phyloP scores from a whole-genome alignment of 2,888 invertebrate species.

The Notodonta dromedarius region DNA sequence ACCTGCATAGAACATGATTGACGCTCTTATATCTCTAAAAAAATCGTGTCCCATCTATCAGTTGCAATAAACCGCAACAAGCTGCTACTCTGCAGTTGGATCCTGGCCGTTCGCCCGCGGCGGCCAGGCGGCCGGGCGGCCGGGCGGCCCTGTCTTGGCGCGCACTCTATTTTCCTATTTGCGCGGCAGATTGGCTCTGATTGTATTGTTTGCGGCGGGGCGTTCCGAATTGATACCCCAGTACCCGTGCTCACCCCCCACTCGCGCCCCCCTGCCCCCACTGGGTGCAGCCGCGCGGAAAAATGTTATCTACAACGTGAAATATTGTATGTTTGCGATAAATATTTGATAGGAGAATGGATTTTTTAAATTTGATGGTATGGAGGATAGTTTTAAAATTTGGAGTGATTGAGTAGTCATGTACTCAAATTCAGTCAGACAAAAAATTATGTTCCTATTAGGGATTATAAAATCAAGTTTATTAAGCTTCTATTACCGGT shows the following conservation, averaged over 20 bases:
- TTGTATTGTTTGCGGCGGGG: constrained; percentile 81
- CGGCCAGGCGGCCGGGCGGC: constrained; percentile 71
- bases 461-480: too few species aligned
- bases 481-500: too few species aligned
- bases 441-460: too few species aligned
- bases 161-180: constrained; percentile 84
- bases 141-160: constrained; percentile 72
- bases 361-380: constrained; percentile 61
- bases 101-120: constrained; percentile 20
- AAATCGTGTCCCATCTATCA: constrained; percentile 4
- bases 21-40: not conserved
- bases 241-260: constrained; percentile 33
- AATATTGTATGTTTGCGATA: constrained; percentile 72
- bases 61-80: constrained; percentile 8
- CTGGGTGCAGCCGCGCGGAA: constrained; percentile 67
- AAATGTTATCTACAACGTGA: constrained; percentile 70
- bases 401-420: constrained; percentile 2
- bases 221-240: constrained; percentile 66
- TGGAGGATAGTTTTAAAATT: constrained; percentile 41
- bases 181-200: constrained; percentile 83
- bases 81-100: not conserved
- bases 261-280: constrained; percentile 32
- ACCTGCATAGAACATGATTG: too few species aligned
- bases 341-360: constrained; percentile 72
- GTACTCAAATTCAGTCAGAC: not conserved